phyloP scores from a whole-genome alignment of 2,797 vertebrate species.

The Typhlichthys subterraneus region DNA sequence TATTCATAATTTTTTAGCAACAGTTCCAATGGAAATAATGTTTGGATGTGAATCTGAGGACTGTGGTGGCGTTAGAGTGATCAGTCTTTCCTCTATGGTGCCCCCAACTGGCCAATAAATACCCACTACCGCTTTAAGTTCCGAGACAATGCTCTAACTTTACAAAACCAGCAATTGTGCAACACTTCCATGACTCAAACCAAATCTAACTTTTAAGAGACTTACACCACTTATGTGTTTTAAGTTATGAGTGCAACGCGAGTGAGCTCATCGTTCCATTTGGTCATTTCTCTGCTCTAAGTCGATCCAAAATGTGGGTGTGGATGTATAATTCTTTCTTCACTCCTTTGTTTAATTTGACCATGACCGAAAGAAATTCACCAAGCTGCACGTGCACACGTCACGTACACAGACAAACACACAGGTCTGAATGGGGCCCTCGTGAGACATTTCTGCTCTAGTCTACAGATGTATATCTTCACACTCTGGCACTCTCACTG shows the following conservation, averaged over 20 bases:
- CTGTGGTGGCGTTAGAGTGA: no score
- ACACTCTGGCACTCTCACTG: conserved; percentile 47
- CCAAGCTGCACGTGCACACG: conserved; percentile 13
- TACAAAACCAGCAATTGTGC: not conserved
- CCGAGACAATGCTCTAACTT: no score
- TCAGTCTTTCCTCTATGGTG: no score
- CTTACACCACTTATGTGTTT: not conserved
- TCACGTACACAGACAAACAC: conserved; percentile 12
- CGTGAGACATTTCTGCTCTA: conserved; percentile 17
- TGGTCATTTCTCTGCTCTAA: conserved; percentile 35
- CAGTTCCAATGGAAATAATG: no score
- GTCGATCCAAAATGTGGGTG: conserved; percentile 4
- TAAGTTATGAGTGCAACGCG: conserved; percentile 22
- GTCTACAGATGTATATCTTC: conserved; percentile 40
- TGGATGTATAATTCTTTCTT: conserved; percentile 39
- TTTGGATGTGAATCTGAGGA: no score
- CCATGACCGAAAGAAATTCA: not conserved
- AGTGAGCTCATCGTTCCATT: conserved; percentile 64
- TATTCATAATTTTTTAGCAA: no score
- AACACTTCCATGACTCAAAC: no score
- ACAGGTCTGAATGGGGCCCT: conserved; percentile 36
- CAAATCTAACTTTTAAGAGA: no score
- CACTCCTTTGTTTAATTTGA: conserved; percentile 32
- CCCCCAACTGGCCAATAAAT: no score
- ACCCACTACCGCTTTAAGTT: no score